Conservation (phyloP, 2,113 vertebrate genomes). For the Onychostoma macrolepis region DNA sequence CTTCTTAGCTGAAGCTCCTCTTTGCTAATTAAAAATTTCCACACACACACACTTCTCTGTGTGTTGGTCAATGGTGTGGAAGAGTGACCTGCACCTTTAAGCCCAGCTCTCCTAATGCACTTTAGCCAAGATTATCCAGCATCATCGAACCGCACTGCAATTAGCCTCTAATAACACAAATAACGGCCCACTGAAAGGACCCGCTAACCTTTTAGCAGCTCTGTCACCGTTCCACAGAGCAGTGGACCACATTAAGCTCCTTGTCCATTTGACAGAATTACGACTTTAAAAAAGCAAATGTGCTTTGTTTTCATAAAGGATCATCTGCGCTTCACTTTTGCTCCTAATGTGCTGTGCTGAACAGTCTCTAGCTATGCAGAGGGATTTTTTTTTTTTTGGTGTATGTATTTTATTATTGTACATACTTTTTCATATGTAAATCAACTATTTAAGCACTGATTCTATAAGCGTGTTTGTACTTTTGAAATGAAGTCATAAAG, state of each 20-base stretch:
- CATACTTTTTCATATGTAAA: neutral
- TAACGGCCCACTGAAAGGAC: slow-evolving; percentile 6
- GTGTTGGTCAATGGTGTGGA: slow-evolving; percentile 49
- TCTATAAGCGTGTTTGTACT: neutral
- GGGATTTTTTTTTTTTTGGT: neutral
- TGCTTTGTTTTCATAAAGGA: neutral
- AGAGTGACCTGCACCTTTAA: slow-evolving; percentile 54
- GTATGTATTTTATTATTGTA: neutral
- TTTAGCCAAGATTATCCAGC: slow-evolving; percentile 45
- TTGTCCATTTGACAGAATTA: slow-evolving; percentile 30
- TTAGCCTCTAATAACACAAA: slow-evolving; percentile 41
- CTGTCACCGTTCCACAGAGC: neutral
- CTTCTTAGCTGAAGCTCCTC: slow-evolving; percentile 31
- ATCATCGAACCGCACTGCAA: slow-evolving; percentile 39
- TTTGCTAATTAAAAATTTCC: slow-evolving; percentile 49
- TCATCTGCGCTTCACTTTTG: neutral
- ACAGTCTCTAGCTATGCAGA: neutral
- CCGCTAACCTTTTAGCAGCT: slow-evolving; percentile 26
- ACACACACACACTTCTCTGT: slow-evolving; percentile 3
- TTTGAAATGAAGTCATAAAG: neutral
- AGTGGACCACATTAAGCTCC: slow-evolving; percentile 17
- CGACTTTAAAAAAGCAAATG: neutral
- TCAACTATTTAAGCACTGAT: neutral
- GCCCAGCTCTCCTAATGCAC: slow-evolving; percentile 38
- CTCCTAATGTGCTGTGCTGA: neutral